Evolutionary conservation across 1,140 invertebrate genomes (phyloP).

Genomic region (Lordiphosa clarofinis): DNA sequence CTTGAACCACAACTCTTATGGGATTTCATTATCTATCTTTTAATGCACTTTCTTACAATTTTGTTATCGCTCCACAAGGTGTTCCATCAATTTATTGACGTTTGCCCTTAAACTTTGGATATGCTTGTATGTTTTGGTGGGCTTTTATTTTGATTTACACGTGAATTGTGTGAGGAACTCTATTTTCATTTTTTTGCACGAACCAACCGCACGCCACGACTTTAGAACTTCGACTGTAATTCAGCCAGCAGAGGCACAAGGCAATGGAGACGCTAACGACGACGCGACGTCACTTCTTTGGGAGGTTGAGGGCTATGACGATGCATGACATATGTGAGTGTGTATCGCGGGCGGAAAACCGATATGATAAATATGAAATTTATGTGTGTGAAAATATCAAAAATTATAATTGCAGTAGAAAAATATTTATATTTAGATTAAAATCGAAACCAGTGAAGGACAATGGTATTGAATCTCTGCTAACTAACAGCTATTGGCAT

Average conservation of each 20-base stretch:
- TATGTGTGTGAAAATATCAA: no score
- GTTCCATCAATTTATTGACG: slow-evolving; percentile 27
- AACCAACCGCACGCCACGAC: slow-evolving; percentile 47
- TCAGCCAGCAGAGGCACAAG: slow-evolving; percentile 9
- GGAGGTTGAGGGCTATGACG: no score
- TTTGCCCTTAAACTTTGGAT: slow-evolving; percentile 17
- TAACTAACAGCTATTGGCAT: no score
- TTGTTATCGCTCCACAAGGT: slow-evolving; percentile 34
- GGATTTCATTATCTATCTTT: slow-evolving; percentile 23
- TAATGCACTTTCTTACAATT: slow-evolving; percentile 14
- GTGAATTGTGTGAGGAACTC: not conserved
- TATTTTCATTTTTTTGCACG: slow-evolving; percentile 26
- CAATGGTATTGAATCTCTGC: no score
- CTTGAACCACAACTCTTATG: not conserved
- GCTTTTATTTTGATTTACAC: slow-evolving; percentile 29
- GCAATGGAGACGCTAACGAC: slow-evolving; percentile 9
- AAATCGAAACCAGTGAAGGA: no score
- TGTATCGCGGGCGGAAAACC: no score
- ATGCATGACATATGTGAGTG: no score
- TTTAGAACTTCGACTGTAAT: slow-evolving; percentile 54
- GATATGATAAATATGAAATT: no score
- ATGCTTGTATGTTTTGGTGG: slow-evolving; percentile 3
- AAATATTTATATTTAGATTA: no score
- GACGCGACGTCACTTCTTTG: not conserved
- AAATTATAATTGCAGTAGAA: no score